Evolutionary conservation across 2,888 invertebrate species (phyloP).

Genomic region (Amphimallon solstitiale): DNA sequence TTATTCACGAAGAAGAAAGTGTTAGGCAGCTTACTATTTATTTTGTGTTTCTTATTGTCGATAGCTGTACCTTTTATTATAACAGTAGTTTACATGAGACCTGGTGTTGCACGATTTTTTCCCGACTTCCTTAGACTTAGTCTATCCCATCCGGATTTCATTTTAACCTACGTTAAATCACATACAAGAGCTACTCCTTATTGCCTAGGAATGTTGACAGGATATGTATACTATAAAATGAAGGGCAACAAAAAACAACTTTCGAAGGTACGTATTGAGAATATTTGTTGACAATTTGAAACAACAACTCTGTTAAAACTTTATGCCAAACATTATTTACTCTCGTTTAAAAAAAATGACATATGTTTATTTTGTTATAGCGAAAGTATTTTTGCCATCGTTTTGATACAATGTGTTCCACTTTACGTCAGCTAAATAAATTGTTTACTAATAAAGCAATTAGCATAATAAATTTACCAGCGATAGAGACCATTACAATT

Average conservation of each 20-base stretch:
- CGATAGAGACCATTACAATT: too few relatives aligned
- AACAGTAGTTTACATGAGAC: constrained; percentile 65
- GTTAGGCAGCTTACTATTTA: constrained; percentile 61
- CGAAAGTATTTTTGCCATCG: too few relatives aligned
- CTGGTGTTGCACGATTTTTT: constrained; percentile 69
- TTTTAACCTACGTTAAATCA: constrained; percentile 69
- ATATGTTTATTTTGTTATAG: too few relatives aligned
- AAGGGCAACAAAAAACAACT: constrained; percentile 54
- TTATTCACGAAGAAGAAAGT: constrained; percentile 62
- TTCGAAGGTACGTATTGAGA: constrained; percentile 52
- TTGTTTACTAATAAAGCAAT: too few relatives aligned
- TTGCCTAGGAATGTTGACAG: constrained; percentile 68
- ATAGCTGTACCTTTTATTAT: constrained; percentile 66
- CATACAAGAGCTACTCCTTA: constrained; percentile 71
- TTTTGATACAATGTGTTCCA: too few relatives aligned
- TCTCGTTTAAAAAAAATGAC: too few relatives aligned
- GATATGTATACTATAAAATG: constrained; percentile 63
- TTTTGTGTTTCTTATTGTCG: constrained; percentile 60
- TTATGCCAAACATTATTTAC: too few relatives aligned
- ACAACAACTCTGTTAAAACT: too few relatives aligned
- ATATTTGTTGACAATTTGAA: too few relatives aligned
- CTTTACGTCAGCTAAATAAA: too few relatives aligned
- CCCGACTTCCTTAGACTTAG: constrained; percentile 68
- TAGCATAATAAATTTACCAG: too few relatives aligned
- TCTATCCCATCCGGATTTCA: constrained; percentile 66